Evolutionary conservation across 2,888 invertebrate species (phyloP), one percentile per base, ranked within the genome.

Genomic region (Chymomyza fuscimana): DNA sequence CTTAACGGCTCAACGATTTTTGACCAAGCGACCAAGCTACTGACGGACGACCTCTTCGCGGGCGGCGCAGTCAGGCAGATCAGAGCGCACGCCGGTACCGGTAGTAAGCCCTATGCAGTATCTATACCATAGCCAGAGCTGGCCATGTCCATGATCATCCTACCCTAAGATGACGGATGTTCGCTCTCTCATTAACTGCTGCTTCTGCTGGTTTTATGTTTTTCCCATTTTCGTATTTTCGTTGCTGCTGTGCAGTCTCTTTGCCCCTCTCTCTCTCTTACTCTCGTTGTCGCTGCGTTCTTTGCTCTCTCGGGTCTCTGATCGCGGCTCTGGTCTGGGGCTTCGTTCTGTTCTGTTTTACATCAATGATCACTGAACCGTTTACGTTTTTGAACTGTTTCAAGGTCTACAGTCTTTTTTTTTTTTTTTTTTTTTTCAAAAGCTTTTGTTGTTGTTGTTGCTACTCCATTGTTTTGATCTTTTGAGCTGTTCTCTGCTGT

Each of bases 311-410:
- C 25, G 5, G 19, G 5, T 56, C 5, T 56, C 12, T 56, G 56
- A 22, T 15, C 25, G 56, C 25, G 22, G 25, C 4, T 25, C 22
- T 22, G 59, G 29, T 12, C 59, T 59, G 59, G 32, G 59, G 32
- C 25, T 25, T n/a, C 59, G 59, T 59, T 29, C 25, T 22, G 22
- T 76, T 80, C 66, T 74, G 76, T 77, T 88, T 79, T 88, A 84
- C 87, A 89, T 90, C 88, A 89, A 91, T 90, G 90, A 91, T 91
- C 90, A 91, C 91, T 91, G 91, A 91, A 91, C 91, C 91, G 90
- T 91, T 91, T 90, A 90, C 88, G 87, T 88, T 91, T 91, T 91
- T 91, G 91, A 91, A 91, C 91, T 91, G 90, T 91, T 91, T 91
- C 91, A 91, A 91, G 91, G 91, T 91, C 91, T 90, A 87, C 73